These are phyloP conservation scores for Drepana falcataria DNA, from an alignment of 2,888 invertebrate genomes.

Conservation along the genomic window DNA sequence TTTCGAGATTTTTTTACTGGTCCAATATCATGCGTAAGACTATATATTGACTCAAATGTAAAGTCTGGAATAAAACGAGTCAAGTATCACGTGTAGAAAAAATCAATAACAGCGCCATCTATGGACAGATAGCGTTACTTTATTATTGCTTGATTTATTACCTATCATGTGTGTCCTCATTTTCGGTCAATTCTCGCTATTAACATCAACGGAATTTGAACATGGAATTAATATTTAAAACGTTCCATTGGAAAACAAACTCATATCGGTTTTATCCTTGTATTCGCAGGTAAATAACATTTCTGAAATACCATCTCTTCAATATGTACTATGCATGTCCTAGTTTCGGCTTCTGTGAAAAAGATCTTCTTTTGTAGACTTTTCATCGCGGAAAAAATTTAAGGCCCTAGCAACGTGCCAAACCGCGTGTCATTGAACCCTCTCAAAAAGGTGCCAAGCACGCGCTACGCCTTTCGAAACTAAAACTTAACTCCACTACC, in stretches of 20 bases:
- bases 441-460: slow-evolving; percentile 56
- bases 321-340: slow-evolving; percentile 48
- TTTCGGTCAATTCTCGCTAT: slow-evolving; percentile 49
- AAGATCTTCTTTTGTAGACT: slow-evolving; percentile 60
- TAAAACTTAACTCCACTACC: slow-evolving; percentile 28
- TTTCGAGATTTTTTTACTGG: no score
- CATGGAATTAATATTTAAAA: slow-evolving; percentile 16
- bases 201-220: slow-evolving; percentile 22
- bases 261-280: slow-evolving; percentile 26
- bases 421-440: slow-evolving; percentile 71
- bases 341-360: slow-evolving; percentile 56
- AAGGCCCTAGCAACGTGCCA: slow-evolving; percentile 63
- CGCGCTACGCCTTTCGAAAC: slow-evolving; percentile 28
- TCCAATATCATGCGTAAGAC: no score
- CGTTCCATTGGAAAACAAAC: slow-evolving; percentile 17
- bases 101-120: slow-evolving; percentile 52
- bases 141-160: slow-evolving; percentile 32
- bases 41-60: no score
- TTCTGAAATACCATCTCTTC: slow-evolving; percentile 25
- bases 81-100: no score
- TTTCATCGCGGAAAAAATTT: slow-evolving; percentile 58
- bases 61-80: no score
- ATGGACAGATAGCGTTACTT: slow-evolving; percentile 50
- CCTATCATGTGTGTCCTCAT: slow-evolving; percentile 48
- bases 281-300: slow-evolving; percentile 53